Evolutionary conservation across 2,797 vertebrate genomes (phyloP), one percentile per base, ranked within the genome.

Genomic region (Schizopygopsis pylzovi): DNA sequence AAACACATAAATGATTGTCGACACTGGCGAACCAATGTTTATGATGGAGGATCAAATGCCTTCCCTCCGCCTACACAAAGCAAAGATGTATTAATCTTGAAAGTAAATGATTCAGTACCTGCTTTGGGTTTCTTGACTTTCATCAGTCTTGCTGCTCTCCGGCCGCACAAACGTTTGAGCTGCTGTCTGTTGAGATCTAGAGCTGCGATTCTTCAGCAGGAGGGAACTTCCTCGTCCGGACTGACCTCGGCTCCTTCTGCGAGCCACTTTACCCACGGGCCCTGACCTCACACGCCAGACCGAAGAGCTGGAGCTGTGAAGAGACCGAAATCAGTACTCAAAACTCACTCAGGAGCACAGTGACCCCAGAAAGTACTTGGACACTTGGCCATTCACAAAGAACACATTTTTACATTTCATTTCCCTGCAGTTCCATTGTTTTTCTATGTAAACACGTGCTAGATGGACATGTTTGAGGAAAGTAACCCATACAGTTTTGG

Each of bases 221-320:
- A 87, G 79, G 13, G 90, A 89, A 37, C 56, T 77, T 20, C 81
- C 80, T 25, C 54, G 68, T 15, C 59, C 16, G 4, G 86, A 86
- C 13, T 76, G 87, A 67, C 49, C 70, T 72, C 41, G 80, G 13
- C 84, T 87, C n/a, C 81, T 84, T 39, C 87, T 82, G 25, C 84
- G 86, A 6, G 82, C 86, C 71, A 88, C 88, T 73, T 81, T 82
- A 22, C 89, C 88, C 25, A 88, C 87, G 0, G 89, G 89, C 1
- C 88, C 88, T 0, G 89, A 90, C 37, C 56, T 85, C 82, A 87
- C 52, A 45, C 81, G 87, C 84, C 81, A 68, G 12, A 82, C 43
- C 4, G 80, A 76, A 54, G 79, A 49, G 33, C 45, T 76, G 12
- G 83, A 72, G 43, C 90, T 91, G 86, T 70, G 41, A 47, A 85